Percentiles rank a stretch among this genome's conserved stretches.
phyloP scores from a whole-genome alignment of 1,140 invertebrate genomes.

The Drosophila fuyamai region DNA sequence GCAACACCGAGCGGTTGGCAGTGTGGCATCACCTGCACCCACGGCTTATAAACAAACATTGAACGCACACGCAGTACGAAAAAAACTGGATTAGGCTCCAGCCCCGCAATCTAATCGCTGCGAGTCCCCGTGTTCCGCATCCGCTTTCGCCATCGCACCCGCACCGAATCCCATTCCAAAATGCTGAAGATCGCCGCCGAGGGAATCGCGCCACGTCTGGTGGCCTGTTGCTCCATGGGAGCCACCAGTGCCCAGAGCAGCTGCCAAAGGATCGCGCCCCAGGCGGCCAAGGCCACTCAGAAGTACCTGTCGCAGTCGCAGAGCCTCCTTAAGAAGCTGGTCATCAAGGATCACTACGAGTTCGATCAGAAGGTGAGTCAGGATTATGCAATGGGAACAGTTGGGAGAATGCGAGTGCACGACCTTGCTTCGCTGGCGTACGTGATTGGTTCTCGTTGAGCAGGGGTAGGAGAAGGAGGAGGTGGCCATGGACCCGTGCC shows the following conservation, averaged over 20 bases:
- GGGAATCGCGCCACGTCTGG: slow-evolving; percentile 66
- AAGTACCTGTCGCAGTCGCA: slow-evolving; percentile 75
- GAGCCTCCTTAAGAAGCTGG: slow-evolving; percentile 60
- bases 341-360: slow-evolving; percentile 83
- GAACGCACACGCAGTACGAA: slow-evolving; percentile 8
- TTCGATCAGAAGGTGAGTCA: slow-evolving; percentile 81
- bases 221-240: slow-evolving; percentile 59
- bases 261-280: slow-evolving; percentile 55
- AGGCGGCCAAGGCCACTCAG: slow-evolving; percentile 55
- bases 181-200: slow-evolving; percentile 79
- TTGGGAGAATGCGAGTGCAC: not conserved
- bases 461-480: not conserved
- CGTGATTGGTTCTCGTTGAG: slow-evolving; percentile 44
- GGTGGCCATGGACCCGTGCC: slow-evolving; percentile 15
- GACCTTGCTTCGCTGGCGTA: slow-evolving; percentile 48
- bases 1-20: not conserved
- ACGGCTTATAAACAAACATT: slow-evolving; percentile 49
- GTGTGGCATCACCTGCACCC: not conserved
- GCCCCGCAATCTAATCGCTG: slow-evolving; percentile 18
- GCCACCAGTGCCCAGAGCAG: slow-evolving; percentile 59
- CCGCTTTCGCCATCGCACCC: not conserved
- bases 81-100: slow-evolving; percentile 20
- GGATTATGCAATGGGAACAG: slow-evolving; percentile 57
- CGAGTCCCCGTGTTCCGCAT: not conserved
- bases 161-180: not conserved